A percentile compares a stretch with the other conserved stretches of the same genome.
Conservation (phyloP, 2,888 invertebrate genomes). For the Coelopa pilipes region DNA sequence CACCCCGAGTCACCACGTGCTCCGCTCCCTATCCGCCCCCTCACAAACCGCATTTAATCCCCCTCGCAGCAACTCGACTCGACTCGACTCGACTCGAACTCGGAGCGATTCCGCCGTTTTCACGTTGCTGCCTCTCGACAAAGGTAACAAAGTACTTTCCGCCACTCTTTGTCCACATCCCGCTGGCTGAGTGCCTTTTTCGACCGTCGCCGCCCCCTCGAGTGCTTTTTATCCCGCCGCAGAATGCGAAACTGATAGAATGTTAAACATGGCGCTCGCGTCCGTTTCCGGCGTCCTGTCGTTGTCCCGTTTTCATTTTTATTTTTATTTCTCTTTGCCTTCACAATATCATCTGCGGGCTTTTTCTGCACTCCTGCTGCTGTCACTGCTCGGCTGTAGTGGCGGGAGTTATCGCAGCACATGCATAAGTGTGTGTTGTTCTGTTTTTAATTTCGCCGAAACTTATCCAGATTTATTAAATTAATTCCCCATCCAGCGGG, state of each 20-base stretch:
- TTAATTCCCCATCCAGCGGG: conserved; percentile 7
- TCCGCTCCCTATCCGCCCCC: too few species aligned
- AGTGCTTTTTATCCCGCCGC: conserved; percentile 39
- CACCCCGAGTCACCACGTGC: too few species aligned
- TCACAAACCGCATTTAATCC: too few species aligned
- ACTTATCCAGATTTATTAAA: conserved; percentile 25
- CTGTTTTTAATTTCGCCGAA: neutral
- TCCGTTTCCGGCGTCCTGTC: neutral
- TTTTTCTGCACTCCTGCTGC: too few species aligned
- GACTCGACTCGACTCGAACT: too few species aligned
- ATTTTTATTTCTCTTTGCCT: neutral
- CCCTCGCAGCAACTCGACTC: too few species aligned
- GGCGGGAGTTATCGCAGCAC: too few species aligned
- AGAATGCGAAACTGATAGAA: conserved; percentile 13
- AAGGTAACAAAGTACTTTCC: neutral
- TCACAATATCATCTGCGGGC: too few species aligned
- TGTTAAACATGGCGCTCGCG: conserved; percentile 12
- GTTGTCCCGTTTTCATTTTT: neutral
- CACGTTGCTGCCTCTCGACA: neutral
- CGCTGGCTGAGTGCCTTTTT: too few species aligned
- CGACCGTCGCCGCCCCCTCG: too few species aligned
- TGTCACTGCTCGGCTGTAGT: too few species aligned
- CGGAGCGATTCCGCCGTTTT: neutral
- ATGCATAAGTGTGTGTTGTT: too few species aligned
- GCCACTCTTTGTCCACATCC: conserved; percentile 48